Evolutionary conservation across 2,888 invertebrate species (phyloP).

Genomic region (Eutolmus rufibarbis): DNA sequence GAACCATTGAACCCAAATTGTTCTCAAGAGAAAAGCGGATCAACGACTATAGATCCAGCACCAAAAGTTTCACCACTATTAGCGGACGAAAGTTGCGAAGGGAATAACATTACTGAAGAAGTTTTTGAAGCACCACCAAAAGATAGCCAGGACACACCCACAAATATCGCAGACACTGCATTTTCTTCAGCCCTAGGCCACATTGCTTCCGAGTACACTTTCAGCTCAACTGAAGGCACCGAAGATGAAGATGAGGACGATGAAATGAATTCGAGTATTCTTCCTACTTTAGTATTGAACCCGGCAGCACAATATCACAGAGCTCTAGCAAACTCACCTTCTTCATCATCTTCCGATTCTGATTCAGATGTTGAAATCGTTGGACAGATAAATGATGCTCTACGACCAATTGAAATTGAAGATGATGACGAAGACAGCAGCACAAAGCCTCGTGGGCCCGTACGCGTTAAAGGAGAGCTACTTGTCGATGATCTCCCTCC

Average conservation of each 20-base stretch:
- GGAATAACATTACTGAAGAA: not conserved
- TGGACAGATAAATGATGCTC: not conserved
- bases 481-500: conserved; percentile 77
- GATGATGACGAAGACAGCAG: conserved; percentile 51
- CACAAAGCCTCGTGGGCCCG: conserved; percentile 50
- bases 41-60: not conserved
- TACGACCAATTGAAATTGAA: conserved; percentile 50
- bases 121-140: not conserved
- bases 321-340: not conserved
- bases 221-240: conserved; percentile 1
- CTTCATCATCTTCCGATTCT: conserved; percentile 30
- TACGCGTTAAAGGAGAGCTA: conserved; percentile 59
- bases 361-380: conserved; percentile 44
- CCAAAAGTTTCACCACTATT: not conserved
- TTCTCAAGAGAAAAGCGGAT: not conserved
- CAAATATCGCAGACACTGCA: not conserved
- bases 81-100: not conserved
- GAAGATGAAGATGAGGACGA: not conserved
- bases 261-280: not conserved
- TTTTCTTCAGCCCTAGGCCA: not conserved
- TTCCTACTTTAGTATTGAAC: not conserved
- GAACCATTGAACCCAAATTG: not conserved
- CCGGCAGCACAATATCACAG: not conserved
- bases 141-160: not conserved
- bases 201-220: not conserved